A percentile compares a stretch with the other conserved stretches of the same genome.
phyloP scores from a whole-genome alignment of 2,888 invertebrate genomes.

The Chymomyza fuscimana region DNA sequence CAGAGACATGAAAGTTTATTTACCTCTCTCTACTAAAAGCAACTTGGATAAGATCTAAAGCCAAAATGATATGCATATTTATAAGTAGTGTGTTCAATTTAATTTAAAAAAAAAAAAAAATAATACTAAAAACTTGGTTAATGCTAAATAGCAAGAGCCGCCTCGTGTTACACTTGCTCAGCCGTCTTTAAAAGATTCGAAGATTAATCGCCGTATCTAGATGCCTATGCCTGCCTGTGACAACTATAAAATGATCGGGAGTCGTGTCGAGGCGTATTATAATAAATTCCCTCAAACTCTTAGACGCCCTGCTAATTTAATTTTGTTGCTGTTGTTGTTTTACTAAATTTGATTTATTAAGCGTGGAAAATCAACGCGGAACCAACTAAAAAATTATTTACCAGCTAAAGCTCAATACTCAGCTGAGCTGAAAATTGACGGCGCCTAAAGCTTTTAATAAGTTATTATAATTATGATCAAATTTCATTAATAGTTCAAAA shows the following conservation, averaged over 20 bases:
- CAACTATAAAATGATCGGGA: background rate
- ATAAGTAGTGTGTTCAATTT: background rate
- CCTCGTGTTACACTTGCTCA: conserved; percentile 65
- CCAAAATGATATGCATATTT: conserved; percentile 4
- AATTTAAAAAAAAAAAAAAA: too few species aligned
- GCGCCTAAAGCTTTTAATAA: conserved; percentile 11
- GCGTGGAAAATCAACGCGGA: conserved; percentile 2
- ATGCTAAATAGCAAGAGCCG: conserved; percentile 14
- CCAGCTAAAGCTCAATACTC: background rate
- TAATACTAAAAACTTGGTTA: too few species aligned
- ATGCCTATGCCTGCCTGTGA: background rate
- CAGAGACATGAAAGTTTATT: background rate
- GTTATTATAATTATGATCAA: conserved; percentile 5
- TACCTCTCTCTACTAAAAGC: background rate
- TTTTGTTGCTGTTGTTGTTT: background rate
- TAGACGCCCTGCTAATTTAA: conserved; percentile 3
- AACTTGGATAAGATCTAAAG: background rate
- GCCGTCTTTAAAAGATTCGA: conserved; percentile 27
- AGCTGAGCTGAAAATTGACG: conserved; percentile 2
- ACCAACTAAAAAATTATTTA: background rate
- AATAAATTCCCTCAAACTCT: background rate
- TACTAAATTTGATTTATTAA: conserved; percentile 8
- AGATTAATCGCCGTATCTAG: conserved; percentile 55
- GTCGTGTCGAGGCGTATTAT: background rate
- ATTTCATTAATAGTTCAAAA: conserved; percentile 4